A percentile compares a stretch with the other conserved stretches of the same genome.
Conservation (phyloP, 2,797 vertebrate genomes). For the Lacerta viridis region DNA sequence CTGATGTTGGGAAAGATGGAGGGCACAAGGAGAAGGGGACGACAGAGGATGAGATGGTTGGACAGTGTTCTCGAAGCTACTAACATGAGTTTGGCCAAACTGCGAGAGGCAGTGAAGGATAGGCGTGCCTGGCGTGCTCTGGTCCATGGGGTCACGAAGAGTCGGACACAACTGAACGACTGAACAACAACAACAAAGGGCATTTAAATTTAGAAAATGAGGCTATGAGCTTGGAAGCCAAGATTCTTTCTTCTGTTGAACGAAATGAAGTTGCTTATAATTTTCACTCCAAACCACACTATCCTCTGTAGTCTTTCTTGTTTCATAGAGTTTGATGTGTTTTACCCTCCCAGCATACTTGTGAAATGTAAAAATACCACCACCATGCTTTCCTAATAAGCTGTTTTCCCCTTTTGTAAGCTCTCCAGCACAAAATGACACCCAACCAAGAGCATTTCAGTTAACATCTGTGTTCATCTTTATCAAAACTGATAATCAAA, state of each 20-base stretch:
- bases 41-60: no score
- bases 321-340: slow-evolving; percentile 25
- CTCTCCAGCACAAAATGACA: neutral
- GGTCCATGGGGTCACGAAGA: no score
- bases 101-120: no score
- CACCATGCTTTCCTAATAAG: slow-evolving; percentile 3
- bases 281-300: slow-evolving; percentile 6
- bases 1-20: no score
- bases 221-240: neutral
- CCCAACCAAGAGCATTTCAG: neutral
- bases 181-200: no score
- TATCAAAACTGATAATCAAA: slow-evolving; percentile 8
- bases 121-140: no score
- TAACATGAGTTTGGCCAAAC: no score
- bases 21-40: no score
- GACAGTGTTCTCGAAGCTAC: no score
- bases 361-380: neutral
- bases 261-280: slow-evolving; percentile 9
- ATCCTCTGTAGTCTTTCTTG: neutral
- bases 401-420: neutral
- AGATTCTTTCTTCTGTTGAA: slow-evolving; percentile 11
- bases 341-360: neutral
- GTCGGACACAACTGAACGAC: no score
- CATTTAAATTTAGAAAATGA: slow-evolving; percentile 2
- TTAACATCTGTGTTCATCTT: neutral